Evolutionary conservation across 1,140 invertebrate genomes (phyloP), one percentile per base, ranked within the genome.

Genomic region (Homalodisca vitripennis): DNA sequence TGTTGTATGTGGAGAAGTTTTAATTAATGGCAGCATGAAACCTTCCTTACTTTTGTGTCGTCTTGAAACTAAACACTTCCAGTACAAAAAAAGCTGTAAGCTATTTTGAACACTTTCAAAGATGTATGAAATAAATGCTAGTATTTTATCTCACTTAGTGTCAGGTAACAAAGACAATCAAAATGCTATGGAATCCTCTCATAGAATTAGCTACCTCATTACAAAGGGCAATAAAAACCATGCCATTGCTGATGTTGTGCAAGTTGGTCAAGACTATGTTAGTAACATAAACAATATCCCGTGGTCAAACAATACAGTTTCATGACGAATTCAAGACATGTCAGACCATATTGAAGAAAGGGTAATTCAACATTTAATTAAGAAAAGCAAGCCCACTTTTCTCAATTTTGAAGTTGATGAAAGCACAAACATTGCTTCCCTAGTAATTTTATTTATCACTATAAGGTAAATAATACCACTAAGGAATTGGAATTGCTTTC

Each of bases 1-100:
- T 48, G 68, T 66, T 31, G 68, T 70, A 31, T 70, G 68, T 66
- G 62, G 62, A 20, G 31, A 66, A 70, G 41, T 70, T 14, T 60
- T 70, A 32, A 34, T 30, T 10, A 67, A 70, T 51, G 62, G 31
- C 13, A 66, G 62, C 32, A 67, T 70, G 68, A 67, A 67, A 66
- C 62, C 68, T 13, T 70, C 68, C 6, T 41, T 70, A 12, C 62
- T 70, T 17, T 46, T 34, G 22, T 30, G 32, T 14, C 68, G 66
- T 66, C 3, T 70, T 10, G 3, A 70, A 6, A 66, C 63, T 47
- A 66, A 70, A 66, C 57, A 62, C 27, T 27, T 27, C 22, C 6
- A 26, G 13, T 62, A 62, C 27, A 62, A 62, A 62, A 24, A 62
- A 62, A 62, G 57, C 22, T 26, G 12, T 62, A 13, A 62, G 57